Conservation (phyloP, 2,113 vertebrate species). For the Syngnathus typhle region DNA sequence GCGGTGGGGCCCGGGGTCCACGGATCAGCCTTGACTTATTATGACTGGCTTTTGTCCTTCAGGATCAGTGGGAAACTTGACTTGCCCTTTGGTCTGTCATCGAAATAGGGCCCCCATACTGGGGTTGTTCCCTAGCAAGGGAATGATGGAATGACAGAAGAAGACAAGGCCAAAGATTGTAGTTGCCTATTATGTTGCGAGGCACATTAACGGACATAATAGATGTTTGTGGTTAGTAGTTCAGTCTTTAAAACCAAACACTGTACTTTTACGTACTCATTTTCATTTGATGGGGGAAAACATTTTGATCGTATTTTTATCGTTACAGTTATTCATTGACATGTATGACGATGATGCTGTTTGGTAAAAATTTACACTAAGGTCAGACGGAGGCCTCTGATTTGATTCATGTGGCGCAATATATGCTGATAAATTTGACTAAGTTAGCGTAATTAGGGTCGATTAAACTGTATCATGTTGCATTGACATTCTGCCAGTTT, state of each 20-base stretch:
- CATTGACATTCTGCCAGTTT: no score
- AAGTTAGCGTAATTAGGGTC: no score
- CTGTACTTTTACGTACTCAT: background rate
- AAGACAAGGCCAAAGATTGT: constrained; percentile 28
- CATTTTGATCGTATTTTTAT: background rate
- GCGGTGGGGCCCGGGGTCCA: constrained; percentile 47
- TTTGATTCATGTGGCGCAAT: no score
- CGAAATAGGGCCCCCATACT: constrained; percentile 52
- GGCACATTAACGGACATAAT: background rate
- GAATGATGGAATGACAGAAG: constrained; percentile 41
- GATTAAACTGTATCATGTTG: no score
- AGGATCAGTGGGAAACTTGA: constrained; percentile 59
- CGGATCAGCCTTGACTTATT: constrained; percentile 63
- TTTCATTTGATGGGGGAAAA: background rate
- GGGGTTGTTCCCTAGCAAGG: constrained; percentile 33
- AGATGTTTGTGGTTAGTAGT: background rate
- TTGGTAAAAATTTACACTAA: no score
- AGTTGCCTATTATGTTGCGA: constrained; percentile 18
- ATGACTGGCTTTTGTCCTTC: constrained; percentile 67
- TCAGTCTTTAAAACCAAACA: background rate
- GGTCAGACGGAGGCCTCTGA: no score
- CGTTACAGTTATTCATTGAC: background rate
- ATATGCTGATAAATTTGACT: no score
- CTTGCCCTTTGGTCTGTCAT: constrained; percentile 60
- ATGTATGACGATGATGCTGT: background rate